phyloP scores from a whole-genome alignment of 2,888 invertebrate genomes.

The Eupithecia subumbrata region DNA sequence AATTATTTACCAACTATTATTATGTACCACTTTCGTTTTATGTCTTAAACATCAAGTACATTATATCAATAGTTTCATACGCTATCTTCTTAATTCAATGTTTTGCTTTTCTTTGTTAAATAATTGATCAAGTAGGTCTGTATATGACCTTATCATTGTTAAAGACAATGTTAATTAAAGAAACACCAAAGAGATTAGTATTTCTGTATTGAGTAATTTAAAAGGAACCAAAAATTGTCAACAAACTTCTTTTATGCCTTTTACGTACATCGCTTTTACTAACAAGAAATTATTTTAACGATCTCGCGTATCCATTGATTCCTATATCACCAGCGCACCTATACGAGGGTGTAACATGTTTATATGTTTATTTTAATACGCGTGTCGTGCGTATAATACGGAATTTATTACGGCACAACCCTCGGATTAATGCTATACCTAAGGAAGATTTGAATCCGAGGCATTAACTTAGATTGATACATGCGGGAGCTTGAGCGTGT shows the following conservation, averaged over 20 bases:
- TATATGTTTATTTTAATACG: conserved; percentile 85
- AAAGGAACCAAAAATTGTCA: background rate
- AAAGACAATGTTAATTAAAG: no score
- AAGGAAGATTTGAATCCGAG: conserved; percentile 81
- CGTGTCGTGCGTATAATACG: conserved; percentile 84
- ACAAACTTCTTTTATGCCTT: background rate
- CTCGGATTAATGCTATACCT: conserved; percentile 82
- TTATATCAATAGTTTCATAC: no score
- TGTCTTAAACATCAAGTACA: no score
- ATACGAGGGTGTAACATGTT: conserved; percentile 80
- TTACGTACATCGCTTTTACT: background rate
- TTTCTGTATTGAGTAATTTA: background rate
- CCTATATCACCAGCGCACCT: conserved; percentile 55
- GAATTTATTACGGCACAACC: conserved; percentile 82
- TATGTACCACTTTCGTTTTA: no score
- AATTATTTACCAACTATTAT: background rate
- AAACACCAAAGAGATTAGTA: background rate
- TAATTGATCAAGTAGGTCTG: no score
- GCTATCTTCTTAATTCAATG: no score
- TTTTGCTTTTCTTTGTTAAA: no score
- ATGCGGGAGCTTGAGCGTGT: conserved; percentile 57
- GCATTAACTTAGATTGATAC: conserved; percentile 82
- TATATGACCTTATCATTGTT: no score
- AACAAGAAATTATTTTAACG: background rate
- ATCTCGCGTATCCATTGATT: conserved; percentile 18